phyloP scores from a whole-genome alignment of 2,797 vertebrate species.

The Pristis pectinata region DNA sequence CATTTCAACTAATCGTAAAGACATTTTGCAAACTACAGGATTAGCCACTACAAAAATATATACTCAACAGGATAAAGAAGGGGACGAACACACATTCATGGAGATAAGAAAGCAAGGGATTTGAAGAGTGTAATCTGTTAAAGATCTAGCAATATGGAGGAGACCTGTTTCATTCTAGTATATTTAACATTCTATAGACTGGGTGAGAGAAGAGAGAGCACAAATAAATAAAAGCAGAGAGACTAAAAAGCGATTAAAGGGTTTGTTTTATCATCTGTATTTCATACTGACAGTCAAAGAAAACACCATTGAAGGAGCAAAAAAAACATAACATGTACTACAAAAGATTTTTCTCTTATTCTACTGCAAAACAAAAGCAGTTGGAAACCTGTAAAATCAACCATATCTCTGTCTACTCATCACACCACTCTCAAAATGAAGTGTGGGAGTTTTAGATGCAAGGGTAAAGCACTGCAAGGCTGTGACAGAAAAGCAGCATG shows the following conservation, averaged over 20 bases:
- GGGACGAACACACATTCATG: conserved; percentile 5
- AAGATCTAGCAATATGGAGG: conserved; percentile 30
- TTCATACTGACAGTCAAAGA: conserved; percentile 36
- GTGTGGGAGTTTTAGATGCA: conserved; percentile 46
- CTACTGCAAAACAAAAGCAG: conserved; percentile 2
- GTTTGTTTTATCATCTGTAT: conserved; percentile 30
- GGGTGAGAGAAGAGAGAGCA: conserved; percentile 3
- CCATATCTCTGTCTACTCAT: conserved; percentile 60
- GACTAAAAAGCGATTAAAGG: conserved; percentile 8
- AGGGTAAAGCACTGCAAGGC: conserved; percentile 51
- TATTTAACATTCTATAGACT: conserved; percentile 27
- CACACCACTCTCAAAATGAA: conserved; percentile 54
- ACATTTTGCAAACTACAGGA: conserved; percentile 41
- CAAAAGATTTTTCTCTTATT: conserved; percentile 14
- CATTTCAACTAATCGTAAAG: conserved; percentile 53
- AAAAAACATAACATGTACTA: conserved; percentile 26
- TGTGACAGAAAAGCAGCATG: conserved; percentile 55
- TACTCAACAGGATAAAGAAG: conserved; percentile 24
- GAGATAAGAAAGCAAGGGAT: conserved; percentile 27
- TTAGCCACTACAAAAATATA: conserved; percentile 33
- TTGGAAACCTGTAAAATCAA: conserved; percentile 45
- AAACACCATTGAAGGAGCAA: conserved; percentile 34
- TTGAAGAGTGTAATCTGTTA: conserved; percentile 29
- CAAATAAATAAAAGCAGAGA: background rate
- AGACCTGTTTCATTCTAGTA: conserved; percentile 17